These are phyloP conservation scores for Odocoileus virginianus DNA, from an alignment of 2,113 vertebrate species.

Conservation along the genomic window DNA sequence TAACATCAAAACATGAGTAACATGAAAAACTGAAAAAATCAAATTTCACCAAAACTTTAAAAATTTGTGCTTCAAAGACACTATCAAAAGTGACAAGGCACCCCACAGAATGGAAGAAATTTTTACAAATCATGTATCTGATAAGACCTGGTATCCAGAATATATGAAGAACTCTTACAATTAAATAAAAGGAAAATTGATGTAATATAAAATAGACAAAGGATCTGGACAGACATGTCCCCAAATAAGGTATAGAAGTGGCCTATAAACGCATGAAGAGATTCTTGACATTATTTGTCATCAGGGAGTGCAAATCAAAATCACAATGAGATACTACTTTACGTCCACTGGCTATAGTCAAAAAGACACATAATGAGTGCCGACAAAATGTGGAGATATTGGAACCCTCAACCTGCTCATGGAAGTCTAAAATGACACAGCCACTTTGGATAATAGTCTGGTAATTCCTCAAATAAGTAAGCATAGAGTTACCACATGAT, in stretches of 20 bases:
- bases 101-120: neutral
- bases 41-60: neutral
- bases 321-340: neutral
- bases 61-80: neutral
- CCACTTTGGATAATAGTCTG: neutral
- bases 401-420: neutral
- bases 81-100: neutral
- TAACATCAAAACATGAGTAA: neutral
- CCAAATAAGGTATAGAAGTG: neutral
- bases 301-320: neutral
- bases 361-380: neutral
- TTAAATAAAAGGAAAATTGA: neutral
- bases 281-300: neutral
- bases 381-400: neutral
- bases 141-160: neutral
- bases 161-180: neutral
- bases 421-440: neutral
- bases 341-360: neutral
- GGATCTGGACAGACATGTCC: neutral
- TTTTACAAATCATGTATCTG: neutral
- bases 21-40: neutral
- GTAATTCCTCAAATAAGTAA: neutral
- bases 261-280: neutral
- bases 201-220: neutral
- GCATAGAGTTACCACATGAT: neutral